phyloP scores from a whole-genome alignment of 2,113 vertebrate genomes.

The Martes martes region DNA sequence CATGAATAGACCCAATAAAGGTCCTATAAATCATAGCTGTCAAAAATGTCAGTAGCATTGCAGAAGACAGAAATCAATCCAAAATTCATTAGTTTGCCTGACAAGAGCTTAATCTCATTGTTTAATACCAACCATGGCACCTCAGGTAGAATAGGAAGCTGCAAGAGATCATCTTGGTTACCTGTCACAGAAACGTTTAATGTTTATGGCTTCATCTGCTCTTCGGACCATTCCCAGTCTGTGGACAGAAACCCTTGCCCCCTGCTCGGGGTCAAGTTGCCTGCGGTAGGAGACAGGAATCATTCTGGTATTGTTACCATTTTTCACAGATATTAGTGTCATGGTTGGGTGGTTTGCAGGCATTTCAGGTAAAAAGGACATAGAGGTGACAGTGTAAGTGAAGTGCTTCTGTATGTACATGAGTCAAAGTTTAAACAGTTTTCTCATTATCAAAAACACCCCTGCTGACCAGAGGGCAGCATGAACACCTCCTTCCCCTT shows the following conservation, averaged over 20 bases:
- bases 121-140: constrained; percentile 78
- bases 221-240: constrained; percentile 48
- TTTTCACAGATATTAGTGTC: constrained; percentile 33
- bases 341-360: constrained; percentile 20
- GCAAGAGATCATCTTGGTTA: constrained; percentile 69
- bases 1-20: constrained; percentile 82
- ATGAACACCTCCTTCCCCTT: not conserved
- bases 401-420: not conserved
- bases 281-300: not conserved
- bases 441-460: not conserved
- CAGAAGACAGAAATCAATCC: constrained; percentile 87
- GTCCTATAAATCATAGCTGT: constrained; percentile 86
- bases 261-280: constrained; percentile 63
- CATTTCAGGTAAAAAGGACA: constrained; percentile 52
- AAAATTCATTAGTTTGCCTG: constrained; percentile 85
- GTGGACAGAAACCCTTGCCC: constrained; percentile 34
- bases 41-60: constrained; percentile 81
- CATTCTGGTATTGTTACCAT: not conserved
- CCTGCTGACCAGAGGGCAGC: not conserved
- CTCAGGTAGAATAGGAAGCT: constrained; percentile 74
- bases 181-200: constrained; percentile 70
- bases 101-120: constrained; percentile 85
- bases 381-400: not conserved
- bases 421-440: not conserved
- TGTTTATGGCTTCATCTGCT: constrained; percentile 78